Evolutionary conservation across 64 coral and sea anemone species (phyloP), one percentile per base, ranked within the genome.

Genomic region (Dendrophyllia cribrosa): DNA sequence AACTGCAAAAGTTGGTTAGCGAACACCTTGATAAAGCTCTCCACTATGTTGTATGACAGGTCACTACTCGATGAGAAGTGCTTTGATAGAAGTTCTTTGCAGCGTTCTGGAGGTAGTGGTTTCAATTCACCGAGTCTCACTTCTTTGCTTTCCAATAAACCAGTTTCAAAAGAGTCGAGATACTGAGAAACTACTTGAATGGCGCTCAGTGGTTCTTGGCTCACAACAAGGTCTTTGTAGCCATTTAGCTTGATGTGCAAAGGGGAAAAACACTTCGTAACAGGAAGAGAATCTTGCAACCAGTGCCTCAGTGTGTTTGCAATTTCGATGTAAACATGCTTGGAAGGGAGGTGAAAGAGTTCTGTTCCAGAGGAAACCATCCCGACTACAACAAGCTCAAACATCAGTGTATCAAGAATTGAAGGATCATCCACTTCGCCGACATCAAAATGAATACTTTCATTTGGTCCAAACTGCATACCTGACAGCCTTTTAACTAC

Each of bases 181-280:
- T 96, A 96, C 23, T 96, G 91, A 43, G 91, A 96, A 90, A 96
- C 95, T 43, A 96, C 91, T 86, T 96, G 90, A 47, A 83, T 46
- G 19, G 34, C 59, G 89, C 91, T 96, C 51, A 89, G 69, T 48
- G 51, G 60, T 20, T 93, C 95, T 64, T 24, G 83, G 81, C 95
- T 96, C 51, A 73, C 79, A 0, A 93, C 60, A 58, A 93, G 59
- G 17, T 96, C 58, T 19, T 47, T 15, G 75, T 89, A 96, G 17
- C 89, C 88, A 22, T 79, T 60, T 87, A 87, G 80, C 10, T 87
- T 34, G 24, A 51, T 19, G 21, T 79, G 78, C 17, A 96, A 3
- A 63, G 86, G 78, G n/a, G 84, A 85, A 55, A 96, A 96, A 47
- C 91, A 96, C 79, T 96, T 96, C 7, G 70, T 93, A 71, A 93